Evolutionary conservation across 2,888 invertebrate species (phyloP).

Genomic region (Diadegma fenestrale): DNA sequence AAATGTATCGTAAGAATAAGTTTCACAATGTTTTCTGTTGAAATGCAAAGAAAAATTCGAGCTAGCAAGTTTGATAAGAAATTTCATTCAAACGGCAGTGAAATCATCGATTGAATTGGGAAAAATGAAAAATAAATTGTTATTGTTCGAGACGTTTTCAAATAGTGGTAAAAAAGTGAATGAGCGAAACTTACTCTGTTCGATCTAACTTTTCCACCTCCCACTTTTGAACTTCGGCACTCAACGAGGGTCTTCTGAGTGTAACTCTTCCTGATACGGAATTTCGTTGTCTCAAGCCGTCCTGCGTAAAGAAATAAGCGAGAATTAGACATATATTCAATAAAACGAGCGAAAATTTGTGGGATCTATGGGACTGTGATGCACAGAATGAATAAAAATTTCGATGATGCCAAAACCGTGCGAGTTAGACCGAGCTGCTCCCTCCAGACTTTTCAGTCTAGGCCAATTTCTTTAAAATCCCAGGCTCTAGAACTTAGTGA

Average conservation of each 20-base stretch:
- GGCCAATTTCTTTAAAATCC: background rate
- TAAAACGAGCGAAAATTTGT: background rate
- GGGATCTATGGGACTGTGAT: background rate
- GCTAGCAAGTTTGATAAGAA: background rate
- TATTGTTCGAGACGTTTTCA: background rate
- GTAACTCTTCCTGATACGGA: constrained; percentile 81
- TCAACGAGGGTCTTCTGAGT: constrained; percentile 81
- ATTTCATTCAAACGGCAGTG: background rate
- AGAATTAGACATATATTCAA: background rate
- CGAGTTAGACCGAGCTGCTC: constrained; percentile 56
- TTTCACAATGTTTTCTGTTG: background rate
- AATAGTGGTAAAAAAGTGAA: background rate
- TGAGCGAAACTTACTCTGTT: constrained; percentile 79
- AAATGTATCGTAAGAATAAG: background rate
- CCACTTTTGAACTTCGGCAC: constrained; percentile 78
- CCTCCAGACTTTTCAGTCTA: constrained; percentile 24
- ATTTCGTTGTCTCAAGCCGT: constrained; percentile 79
- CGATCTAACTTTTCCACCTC: constrained; percentile 79
- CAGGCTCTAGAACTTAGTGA: constrained; percentile 48
- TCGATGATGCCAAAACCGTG: constrained; percentile 59
- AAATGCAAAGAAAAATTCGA: background rate
- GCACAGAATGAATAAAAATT: constrained; percentile 9
- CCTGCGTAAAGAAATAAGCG: constrained; percentile 70
- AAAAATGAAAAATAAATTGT: background rate
- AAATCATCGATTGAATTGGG: background rate